Evolutionary conservation across 2,113 vertebrate species (phyloP), one percentile per base, ranked within the genome.

Genomic region (Eudyptes chrysolophus): DNA sequence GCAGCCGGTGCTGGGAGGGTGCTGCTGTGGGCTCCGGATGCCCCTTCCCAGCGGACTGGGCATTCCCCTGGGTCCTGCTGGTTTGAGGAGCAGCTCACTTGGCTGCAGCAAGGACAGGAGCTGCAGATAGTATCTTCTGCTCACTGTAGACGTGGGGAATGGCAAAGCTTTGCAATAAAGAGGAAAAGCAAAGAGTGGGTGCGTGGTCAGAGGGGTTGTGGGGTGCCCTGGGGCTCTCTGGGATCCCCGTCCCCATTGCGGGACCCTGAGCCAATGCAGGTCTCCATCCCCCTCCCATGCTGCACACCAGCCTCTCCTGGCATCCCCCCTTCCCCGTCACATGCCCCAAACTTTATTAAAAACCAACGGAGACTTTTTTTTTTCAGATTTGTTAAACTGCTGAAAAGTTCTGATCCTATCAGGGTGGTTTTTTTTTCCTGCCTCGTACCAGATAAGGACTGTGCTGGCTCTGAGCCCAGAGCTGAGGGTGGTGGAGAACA

Each of bases 361-460:
- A 87, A 48, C 66, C 62, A 36, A 3, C 16, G 29, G 76, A 93
- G 66, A 76, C 46, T 49, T 91, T 21, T 42, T 60, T 40, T 2
- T 27, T 20, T 79, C 62, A 68, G 70, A 30, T 95, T 87, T 94
- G 87, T 92, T 82, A 34, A 92, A 94, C 49, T 94, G 46, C 75
- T 92, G 82, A 92, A 87, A 95, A 90, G 77, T 96, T 92, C 49
- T 65, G 97, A 78, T 95, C 36, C 26, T 92, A 94, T 91, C 94
- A 80, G 75, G 38, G 27, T 46, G 16, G 13, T 84, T 36, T 75
- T 75, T 75, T 78, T 61, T 72, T 49, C 30, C 92, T 96, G 78
- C 82, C 84, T 94, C 6, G 1, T 89, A 90, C 62, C 74, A 95
- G 94, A 97, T 97, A 97, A 97, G 79, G 90, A 49, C 86, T 40